Evolutionary conservation across 2,797 vertebrate genomes (phyloP).

Genomic region (Coluber constrictor): DNA sequence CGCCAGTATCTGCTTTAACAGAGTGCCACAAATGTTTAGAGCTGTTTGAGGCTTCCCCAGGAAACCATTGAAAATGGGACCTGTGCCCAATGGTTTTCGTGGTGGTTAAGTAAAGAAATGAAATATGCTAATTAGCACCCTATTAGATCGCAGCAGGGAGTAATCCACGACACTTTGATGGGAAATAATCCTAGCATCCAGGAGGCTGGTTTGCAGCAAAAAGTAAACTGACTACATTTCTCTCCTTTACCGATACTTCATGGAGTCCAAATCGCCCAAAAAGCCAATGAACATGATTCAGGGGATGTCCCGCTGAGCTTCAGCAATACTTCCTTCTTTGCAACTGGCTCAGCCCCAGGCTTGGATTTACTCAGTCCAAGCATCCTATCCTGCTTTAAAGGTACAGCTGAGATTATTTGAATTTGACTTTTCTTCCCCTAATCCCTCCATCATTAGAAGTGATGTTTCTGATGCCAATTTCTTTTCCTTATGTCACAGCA

Average conservation of each 20-base stretch:
- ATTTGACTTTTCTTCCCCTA: conserved; percentile 19
- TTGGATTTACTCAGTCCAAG: conserved; percentile 27
- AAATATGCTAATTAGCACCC: conserved; percentile 81
- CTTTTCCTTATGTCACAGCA: conserved; percentile 19
- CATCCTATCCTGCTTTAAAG: conserved; percentile 44
- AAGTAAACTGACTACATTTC: conserved; percentile 66
- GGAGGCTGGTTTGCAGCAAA: conserved; percentile 73
- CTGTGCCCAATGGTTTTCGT: conserved; percentile 72
- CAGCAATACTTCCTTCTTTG: conserved; percentile 33
- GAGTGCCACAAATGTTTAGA: conserved; percentile 49
- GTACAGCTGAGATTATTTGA: conserved; percentile 12
- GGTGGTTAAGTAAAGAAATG: conserved; percentile 78
- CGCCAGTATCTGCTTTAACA: conserved; percentile 58
- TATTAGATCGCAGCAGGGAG: conserved; percentile 78
- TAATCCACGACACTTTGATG: conserved; percentile 74
- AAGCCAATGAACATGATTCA: conserved; percentile 38
- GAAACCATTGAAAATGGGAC: conserved; percentile 73
- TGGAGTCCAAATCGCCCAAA: conserved; percentile 59
- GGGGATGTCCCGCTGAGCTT: conserved; percentile 24
- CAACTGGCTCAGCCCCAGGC: conserved; percentile 30
- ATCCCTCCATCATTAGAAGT: conserved; percentile 19
- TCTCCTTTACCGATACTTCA: conserved; percentile 57
- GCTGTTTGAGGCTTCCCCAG: conserved; percentile 67
- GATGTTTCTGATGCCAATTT: conserved; percentile 16
- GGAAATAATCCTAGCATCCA: conserved; percentile 77